Conservation (phyloP, 2,888 invertebrate genomes). For the Ectemnius cavifrons region DNA sequence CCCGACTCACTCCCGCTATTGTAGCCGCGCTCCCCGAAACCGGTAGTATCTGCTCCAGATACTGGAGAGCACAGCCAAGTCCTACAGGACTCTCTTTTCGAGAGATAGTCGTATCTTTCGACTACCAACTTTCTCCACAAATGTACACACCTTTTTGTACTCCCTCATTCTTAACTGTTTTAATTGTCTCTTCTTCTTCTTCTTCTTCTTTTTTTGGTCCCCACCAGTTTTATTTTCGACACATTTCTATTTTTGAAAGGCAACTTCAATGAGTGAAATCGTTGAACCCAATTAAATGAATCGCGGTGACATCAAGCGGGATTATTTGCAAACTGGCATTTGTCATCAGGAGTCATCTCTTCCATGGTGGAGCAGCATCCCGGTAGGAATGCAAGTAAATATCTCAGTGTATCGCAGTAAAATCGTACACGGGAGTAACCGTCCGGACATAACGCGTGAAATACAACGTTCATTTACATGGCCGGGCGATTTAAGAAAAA, state of each 20-base stretch:
- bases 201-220: no score
- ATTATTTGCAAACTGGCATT: no score
- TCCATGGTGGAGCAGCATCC: background rate
- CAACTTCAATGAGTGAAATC: no score
- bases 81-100: no score
- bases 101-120: background rate
- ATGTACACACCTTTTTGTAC: no score
- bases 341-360: background rate
- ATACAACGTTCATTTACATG: conserved; percentile 37
- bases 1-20: conserved; percentile 24
- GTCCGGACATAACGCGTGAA: conserved; percentile 23
- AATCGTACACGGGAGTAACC: conserved; percentile 17
- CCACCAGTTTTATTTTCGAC: no score
- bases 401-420: conserved; percentile 7
- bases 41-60: conserved; percentile 12
- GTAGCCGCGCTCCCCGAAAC: background rate
- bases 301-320: no score
- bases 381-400: conserved; percentile 23
- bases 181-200: no score
- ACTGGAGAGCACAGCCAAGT: background rate
- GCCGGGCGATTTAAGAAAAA: background rate
- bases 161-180: no score
- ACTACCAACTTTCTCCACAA: background rate
- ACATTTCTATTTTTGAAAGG: no score
- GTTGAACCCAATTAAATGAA: no score